Percentiles rank a stretch among this genome's conserved stretches.
Evolutionary conservation across 1,140 invertebrate species (phyloP).

Genomic region (Globodera ellingtonae): DNA sequence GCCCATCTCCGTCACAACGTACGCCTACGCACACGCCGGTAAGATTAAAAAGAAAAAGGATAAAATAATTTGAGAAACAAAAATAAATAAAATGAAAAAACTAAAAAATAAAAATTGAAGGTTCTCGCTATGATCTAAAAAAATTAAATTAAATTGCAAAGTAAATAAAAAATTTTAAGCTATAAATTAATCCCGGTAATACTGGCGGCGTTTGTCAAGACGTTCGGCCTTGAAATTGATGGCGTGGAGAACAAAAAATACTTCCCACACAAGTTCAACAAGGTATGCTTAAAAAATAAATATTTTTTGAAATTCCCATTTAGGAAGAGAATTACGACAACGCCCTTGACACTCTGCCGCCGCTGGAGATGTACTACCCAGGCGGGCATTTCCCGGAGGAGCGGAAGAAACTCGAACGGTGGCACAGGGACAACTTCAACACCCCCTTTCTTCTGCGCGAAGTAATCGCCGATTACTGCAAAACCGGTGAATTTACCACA

Average conservation of each 20-base stretch:
- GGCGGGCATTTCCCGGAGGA: not conserved
- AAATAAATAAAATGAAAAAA: not conserved
- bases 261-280: not conserved
- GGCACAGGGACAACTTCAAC: not conserved
- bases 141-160: no score
- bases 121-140: not conserved
- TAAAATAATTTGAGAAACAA: not conserved
- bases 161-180: no score
- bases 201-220: not conserved
- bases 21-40: not conserved
- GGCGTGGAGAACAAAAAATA: not conserved
- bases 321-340: not conserved
- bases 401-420: not conserved
- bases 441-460: not conserved
- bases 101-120: not conserved
- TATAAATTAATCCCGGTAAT: not conserved
- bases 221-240: not conserved
- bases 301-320: not conserved
- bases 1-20: no score
- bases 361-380: not conserved
- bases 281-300: not conserved
- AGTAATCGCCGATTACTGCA: not conserved
- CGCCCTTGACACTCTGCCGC: not conserved
- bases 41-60: not conserved
- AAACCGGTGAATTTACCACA: no score